Percentiles rank a stretch among this genome's conserved stretches.
phyloP scores from a whole-genome alignment of 2,797 vertebrate genomes.

The Erethizon dorsatum region DNA sequence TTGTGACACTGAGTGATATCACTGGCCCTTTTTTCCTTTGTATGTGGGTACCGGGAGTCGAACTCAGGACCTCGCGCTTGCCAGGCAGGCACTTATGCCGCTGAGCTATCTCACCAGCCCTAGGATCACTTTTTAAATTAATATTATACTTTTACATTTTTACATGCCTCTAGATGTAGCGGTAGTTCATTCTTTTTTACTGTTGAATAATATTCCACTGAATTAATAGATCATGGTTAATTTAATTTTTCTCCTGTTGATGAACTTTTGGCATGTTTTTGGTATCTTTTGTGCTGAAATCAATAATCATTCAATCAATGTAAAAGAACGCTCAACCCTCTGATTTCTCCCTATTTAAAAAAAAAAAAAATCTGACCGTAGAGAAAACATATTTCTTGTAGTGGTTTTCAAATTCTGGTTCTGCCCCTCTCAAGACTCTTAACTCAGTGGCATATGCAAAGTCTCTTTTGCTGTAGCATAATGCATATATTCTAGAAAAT shows the following conservation, averaged over 20 bases:
- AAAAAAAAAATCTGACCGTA: background rate
- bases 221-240: background rate
- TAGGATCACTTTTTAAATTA: background rate
- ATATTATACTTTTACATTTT: background rate
- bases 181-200: background rate
- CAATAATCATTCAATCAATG: background rate
- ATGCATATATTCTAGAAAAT: background rate
- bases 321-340: background rate
- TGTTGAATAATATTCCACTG: background rate
- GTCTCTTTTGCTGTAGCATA: background rate
- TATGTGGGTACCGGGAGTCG: no score
- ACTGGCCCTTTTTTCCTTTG: no score
- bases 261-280: background rate
- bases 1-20: no score
- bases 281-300: background rate
- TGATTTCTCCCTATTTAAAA: background rate
- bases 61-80: no score
- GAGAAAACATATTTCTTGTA: background rate
- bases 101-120: no score
- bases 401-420: background rate
- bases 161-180: background rate
- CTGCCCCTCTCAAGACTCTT: background rate
- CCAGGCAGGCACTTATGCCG: no score
- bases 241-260: background rate
- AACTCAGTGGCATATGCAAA: background rate